Conservation (phyloP, 2,888 invertebrate genomes). For the Byasa hedistus region DNA sequence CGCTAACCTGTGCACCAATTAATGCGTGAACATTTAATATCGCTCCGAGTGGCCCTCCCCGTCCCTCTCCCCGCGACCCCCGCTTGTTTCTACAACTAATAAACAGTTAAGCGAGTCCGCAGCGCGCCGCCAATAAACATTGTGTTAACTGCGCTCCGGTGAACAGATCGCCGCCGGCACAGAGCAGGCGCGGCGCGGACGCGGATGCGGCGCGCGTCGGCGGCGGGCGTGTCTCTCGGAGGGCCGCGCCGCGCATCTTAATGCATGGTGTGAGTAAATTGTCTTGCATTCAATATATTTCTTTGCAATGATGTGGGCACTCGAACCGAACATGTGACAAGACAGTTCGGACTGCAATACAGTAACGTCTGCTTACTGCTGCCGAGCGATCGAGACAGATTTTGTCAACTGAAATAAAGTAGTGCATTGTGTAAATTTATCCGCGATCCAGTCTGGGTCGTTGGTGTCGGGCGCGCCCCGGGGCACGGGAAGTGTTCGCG, state of each 20-base stretch:
- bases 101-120: conserved; percentile 25
- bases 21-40: neutral
- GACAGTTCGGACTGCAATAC: too few species aligned
- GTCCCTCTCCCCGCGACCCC: conserved; percentile 1
- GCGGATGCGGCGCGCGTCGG: conserved; percentile 39
- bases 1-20: too few species aligned
- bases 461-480: conserved; percentile 38
- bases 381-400: too few species aligned
- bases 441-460: neutral
- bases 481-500: conserved; percentile 45
- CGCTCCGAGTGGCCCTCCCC: conserved; percentile 5
- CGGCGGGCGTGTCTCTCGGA: neutral
- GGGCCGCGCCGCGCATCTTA: too few species aligned
- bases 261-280: too few species aligned
- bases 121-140: conserved; percentile 41
- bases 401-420: too few species aligned
- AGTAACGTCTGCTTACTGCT: too few species aligned
- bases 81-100: conserved; percentile 26
- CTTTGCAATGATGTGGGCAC: too few species aligned
- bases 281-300: too few species aligned
- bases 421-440: too few species aligned
- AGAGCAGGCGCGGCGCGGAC: conserved; percentile 32
- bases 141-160: conserved; percentile 56
- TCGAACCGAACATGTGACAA: too few species aligned
- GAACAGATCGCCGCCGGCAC: conserved; percentile 58